phyloP scores from a whole-genome alignment of 2,888 invertebrate genomes.

The Oscheius sp. region DNA sequence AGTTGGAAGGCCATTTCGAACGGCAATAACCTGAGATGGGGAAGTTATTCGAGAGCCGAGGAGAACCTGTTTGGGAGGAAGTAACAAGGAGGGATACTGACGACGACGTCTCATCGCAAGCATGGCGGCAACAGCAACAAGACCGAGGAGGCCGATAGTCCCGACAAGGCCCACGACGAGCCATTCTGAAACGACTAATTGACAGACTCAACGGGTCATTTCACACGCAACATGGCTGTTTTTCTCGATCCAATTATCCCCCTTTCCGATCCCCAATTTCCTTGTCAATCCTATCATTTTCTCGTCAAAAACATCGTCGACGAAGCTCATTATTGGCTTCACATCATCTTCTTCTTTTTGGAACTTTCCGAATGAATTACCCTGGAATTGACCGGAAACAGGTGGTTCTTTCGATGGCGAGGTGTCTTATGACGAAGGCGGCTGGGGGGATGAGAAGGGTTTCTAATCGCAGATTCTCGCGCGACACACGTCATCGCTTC shows the following conservation, averaged over 20 bases:
- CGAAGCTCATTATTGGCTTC: too few relatives aligned
- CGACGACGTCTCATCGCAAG: conserved; percentile 54
- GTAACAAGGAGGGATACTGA: conserved; percentile 52
- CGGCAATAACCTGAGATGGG: conserved; percentile 61
- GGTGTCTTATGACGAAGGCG: too few relatives aligned
- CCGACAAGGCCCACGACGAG: conserved; percentile 57
- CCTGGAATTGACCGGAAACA: too few relatives aligned
- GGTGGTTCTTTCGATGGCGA: too few relatives aligned
- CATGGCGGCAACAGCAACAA: conserved; percentile 56
- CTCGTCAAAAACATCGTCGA: neutral
- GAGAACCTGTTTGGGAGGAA: conserved; percentile 53
- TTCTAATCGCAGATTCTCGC: too few relatives aligned
- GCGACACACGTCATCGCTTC: too few relatives aligned
- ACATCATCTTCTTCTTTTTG: too few relatives aligned
- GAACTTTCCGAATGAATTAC: too few relatives aligned
- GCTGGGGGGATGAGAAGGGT: too few relatives aligned
- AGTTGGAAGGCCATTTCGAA: conserved; percentile 52
- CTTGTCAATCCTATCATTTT: neutral
- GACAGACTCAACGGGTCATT: neutral
- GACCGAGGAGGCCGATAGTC: conserved; percentile 54
- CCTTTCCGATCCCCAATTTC: neutral
- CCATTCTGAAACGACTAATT: conserved; percentile 51
- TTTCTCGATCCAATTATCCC: neutral
- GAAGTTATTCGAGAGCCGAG: too few relatives aligned
- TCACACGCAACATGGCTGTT: neutral